Evolutionary conservation across 2,888 invertebrate species (phyloP), one percentile per base, ranked within the genome.

Genomic region (Drosophila aldrichi): DNA sequence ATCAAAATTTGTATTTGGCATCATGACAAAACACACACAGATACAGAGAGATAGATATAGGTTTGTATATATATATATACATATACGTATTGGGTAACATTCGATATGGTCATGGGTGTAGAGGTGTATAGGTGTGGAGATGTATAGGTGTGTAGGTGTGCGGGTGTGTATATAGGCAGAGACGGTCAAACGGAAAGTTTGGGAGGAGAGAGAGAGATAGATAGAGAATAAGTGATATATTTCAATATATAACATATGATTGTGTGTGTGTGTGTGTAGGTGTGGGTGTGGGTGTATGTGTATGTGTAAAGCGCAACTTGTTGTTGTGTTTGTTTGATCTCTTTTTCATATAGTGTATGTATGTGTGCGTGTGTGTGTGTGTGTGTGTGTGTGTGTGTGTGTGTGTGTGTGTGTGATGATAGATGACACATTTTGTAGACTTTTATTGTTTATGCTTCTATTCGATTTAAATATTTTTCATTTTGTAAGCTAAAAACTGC

Each of bases 391-490:
- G 36, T 75, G 22, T 62, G 55, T 58, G 25, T 58, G 38, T 25
- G 48, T 64, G 49, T 2, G 20, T 66, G 60, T 70, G 79, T 75
- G 71, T 75, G 56, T 63, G 61, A 85, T 85, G 81, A 81, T 65
- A 64, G 54, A 81, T 81, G 84, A 88, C 68, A 77, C 70, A 71
- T 73, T 73, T 76, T 81, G 70, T 79, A 70, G 70, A 66, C 51
- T 71, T 71, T 74, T 34, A 73, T 72, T 77, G 67, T 81, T 77
- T 86, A 74, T 71, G 74, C 60, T 75, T 68, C 40, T 60, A 68
- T 58, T 78, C 62, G 62, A 66, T 64, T 78, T 62, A 36, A 14
- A 7, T 6, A 54, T 63, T 43, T 34, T 22, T 58, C 57, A 18
- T 48, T 59, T 54, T 48, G 16, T 22, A 25, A 32, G 12, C 29